A percentile compares a stretch with the other conserved stretches of the same genome.
These are phyloP conservation scores for Mormyrus lacerda DNA, from an alignment of 2,113 vertebrate genomes.

Conservation along the genomic window DNA sequence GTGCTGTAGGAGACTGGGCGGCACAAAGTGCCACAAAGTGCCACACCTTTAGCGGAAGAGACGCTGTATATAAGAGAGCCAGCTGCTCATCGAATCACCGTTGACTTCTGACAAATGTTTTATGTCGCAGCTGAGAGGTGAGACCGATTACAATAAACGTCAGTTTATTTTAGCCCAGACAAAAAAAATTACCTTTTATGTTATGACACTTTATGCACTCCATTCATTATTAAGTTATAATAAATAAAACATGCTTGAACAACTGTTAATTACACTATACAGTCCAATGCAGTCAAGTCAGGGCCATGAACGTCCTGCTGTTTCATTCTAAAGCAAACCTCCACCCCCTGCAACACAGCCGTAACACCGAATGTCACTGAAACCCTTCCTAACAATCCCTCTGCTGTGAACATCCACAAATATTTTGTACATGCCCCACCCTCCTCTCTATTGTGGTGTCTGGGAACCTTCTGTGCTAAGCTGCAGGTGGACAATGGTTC, in stretches of 20 bases:
- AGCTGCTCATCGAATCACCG: background rate
- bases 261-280: background rate
- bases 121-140: background rate
- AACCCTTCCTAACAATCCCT: background rate
- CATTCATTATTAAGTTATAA: background rate
- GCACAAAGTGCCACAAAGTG: background rate
- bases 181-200: background rate
- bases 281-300: background rate
- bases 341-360: background rate
- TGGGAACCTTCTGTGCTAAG: background rate
- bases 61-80: background rate
- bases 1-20: background rate
- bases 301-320: background rate
- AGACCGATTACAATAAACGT: background rate
- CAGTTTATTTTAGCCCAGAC: background rate
- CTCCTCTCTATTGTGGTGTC: background rate
- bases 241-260: background rate
- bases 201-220: background rate
- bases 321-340: background rate
- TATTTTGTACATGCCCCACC: background rate
- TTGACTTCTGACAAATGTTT: background rate
- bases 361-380: background rate
- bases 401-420: background rate
- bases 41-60: background rate
- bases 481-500: background rate